These are phyloP conservation scores for Grus americana DNA, from an alignment of 2,113 vertebrate species.

Conservation along the genomic window DNA sequence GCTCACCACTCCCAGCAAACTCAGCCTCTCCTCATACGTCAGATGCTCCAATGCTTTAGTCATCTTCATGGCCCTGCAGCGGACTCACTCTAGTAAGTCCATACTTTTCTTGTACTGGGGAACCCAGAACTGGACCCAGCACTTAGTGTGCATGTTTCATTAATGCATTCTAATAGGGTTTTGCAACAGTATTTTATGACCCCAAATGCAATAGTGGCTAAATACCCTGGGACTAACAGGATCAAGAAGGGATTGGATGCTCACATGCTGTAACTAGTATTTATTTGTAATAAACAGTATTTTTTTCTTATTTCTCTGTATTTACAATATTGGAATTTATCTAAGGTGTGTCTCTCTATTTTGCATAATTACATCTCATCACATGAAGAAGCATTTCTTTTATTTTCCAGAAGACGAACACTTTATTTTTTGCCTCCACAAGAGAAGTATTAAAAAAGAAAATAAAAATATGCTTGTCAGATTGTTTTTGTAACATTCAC, in stretches of 20 bases:
- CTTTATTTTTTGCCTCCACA: neutral
- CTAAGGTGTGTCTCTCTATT: neutral
- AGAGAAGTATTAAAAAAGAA: neutral
- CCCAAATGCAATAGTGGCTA: neutral
- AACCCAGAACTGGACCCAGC: neutral
- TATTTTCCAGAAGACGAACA: neutral
- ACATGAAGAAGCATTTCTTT: neutral
- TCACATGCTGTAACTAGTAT: neutral
- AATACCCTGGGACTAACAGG: neutral
- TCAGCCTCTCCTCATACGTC: neutral
- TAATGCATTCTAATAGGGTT: neutral
- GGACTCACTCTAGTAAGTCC: neutral
- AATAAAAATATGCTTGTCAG: neutral
- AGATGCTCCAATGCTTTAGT: neutral
- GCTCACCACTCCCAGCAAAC: neutral
- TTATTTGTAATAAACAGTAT: neutral
- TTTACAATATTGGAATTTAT: neutral
- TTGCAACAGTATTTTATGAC: neutral
- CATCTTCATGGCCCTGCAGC: neutral
- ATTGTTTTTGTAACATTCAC: neutral
- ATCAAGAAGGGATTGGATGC: neutral
- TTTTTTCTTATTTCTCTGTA: neutral
- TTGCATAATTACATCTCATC: neutral
- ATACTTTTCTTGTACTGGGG: neutral
- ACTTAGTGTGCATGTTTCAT: neutral